Evolutionary conservation across 1,140 invertebrate species (phyloP), one percentile per base, ranked within the genome.

Genomic region (Cotesia vestalis): DNA sequence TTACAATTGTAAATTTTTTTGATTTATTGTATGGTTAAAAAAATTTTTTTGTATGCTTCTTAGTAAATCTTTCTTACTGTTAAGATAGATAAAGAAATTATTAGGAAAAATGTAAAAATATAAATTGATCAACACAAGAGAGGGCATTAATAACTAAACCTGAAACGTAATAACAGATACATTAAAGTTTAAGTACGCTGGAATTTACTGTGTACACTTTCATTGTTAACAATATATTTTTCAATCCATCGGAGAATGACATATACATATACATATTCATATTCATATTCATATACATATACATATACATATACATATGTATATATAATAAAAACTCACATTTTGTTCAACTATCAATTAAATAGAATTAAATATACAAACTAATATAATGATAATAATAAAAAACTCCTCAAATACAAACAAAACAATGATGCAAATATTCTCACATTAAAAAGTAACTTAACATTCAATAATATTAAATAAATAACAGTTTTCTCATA

Each of bases 201-300:
- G 60, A 70, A 71, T 71, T 71, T 63, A 63, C 69, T 63, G 69
- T 71, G 57, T 71, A 70, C 59, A 62, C 66, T 27, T 52, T 60
- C 63, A 40, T n/a, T 63, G 57, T 20, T 38, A 46, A 14, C 60
- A 57, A 61, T 46, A 46, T 46, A 46, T 46, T 46, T 46, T 46
- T 46, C 6, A 46, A 46, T 9, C 40, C 11, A 46, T 46, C 61
- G 61, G 62, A 60, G 52, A 59, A 71, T 53, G 51, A 46, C 52
- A 66, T 66, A 66, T 52, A 51, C 27, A 27, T 27, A 27, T 27
- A 27, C 27, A 27, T 27, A 27, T 27, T 27, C 27, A 27, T 27
- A 27, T 27, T 27, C 27, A 27, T 27, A 27, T 27, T 27, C 27
- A 27, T 27, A 27, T 27, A 27, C 27, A 27, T 27, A 27, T 27